A percentile compares a stretch with the other conserved stretches of the same genome.
phyloP scores from a whole-genome alignment of 2,797 vertebrate species.

The Smutsia gigantea region DNA sequence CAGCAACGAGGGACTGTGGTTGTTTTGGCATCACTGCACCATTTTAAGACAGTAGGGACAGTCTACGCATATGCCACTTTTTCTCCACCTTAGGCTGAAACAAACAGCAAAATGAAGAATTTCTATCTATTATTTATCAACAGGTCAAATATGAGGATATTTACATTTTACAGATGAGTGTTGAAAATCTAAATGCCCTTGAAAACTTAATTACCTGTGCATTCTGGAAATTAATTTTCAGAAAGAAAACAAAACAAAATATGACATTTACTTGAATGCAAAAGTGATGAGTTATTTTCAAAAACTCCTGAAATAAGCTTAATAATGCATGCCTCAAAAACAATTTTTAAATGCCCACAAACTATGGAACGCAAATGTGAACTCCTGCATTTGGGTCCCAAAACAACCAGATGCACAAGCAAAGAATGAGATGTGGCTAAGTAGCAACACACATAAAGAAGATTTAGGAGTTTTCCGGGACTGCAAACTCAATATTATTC shows the following conservation, averaged over 20 bases:
- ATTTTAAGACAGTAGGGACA: constrained; percentile 71
- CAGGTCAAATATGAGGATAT: constrained; percentile 57
- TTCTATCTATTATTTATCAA: constrained; percentile 72
- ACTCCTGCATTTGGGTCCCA: constrained; percentile 14
- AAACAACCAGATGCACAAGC: constrained; percentile 36
- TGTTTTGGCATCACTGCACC: constrained; percentile 71
- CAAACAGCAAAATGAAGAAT: constrained; percentile 72
- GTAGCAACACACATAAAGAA: neutral
- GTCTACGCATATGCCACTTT: neutral
- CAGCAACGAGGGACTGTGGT: constrained; percentile 76
- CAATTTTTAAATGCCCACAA: constrained; percentile 39
- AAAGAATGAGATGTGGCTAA: constrained; percentile 56
- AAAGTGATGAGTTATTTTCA: constrained; percentile 62
- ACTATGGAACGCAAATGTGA: constrained; percentile 6
- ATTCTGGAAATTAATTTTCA: constrained; percentile 59
- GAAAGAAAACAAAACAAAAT: constrained; percentile 65
- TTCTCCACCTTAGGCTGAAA: constrained; percentile 27
- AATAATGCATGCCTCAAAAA: constrained; percentile 44
- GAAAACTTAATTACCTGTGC: constrained; percentile 69
- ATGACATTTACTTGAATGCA: constrained; percentile 42
- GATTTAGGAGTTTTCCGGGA: constrained; percentile 48
- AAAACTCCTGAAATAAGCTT: constrained; percentile 53
- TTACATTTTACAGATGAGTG: constrained; percentile 69
- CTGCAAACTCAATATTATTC: constrained; percentile 35
- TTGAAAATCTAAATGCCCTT: constrained; percentile 55